A percentile compares a stretch with the other conserved stretches of the same genome.
Evolutionary conservation across 2,113 vertebrate species (phyloP).

Genomic region (Pelecanoides urinatrix): DNA sequence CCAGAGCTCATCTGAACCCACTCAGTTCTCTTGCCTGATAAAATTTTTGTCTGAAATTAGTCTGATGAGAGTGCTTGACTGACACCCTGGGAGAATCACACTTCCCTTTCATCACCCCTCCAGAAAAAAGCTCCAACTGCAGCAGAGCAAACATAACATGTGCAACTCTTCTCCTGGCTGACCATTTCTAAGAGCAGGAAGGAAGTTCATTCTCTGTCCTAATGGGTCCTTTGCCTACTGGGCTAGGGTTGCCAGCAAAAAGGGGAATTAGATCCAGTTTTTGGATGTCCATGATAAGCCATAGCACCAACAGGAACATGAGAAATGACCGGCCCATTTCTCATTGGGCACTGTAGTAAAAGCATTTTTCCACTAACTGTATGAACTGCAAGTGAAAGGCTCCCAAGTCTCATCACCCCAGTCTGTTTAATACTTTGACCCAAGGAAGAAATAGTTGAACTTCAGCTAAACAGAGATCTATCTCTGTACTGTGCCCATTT

Average conservation of each 20-base stretch:
- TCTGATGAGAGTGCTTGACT: conserved; percentile 1
- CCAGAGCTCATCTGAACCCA: conserved; percentile 4
- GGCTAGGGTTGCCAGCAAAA: neutral
- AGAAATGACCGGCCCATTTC: neutral
- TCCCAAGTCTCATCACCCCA: neutral
- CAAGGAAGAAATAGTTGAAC: neutral
- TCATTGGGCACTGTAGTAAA: neutral
- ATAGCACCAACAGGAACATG: neutral
- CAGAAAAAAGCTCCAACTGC: neutral
- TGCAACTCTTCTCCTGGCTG: neutral
- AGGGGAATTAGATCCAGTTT: neutral
- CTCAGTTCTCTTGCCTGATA: conserved; percentile 13
- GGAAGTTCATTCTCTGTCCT: neutral
- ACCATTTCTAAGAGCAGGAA: neutral
- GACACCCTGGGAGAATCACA: neutral
- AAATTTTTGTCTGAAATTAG: conserved; percentile 9
- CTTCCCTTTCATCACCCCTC: neutral
- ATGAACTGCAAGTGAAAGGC: neutral
- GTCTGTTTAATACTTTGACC: neutral
- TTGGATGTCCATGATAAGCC: neutral
- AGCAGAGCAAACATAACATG: neutral
- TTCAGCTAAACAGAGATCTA: neutral
- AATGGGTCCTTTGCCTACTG: neutral
- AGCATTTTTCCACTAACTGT: neutral
- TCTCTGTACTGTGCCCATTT: neutral